A percentile compares a stretch with the other conserved stretches of the same genome.
Conservation (phyloP, 30 jellyfish, hydroid and myxozoan species). For the Nemopilema nomurai region DNA sequence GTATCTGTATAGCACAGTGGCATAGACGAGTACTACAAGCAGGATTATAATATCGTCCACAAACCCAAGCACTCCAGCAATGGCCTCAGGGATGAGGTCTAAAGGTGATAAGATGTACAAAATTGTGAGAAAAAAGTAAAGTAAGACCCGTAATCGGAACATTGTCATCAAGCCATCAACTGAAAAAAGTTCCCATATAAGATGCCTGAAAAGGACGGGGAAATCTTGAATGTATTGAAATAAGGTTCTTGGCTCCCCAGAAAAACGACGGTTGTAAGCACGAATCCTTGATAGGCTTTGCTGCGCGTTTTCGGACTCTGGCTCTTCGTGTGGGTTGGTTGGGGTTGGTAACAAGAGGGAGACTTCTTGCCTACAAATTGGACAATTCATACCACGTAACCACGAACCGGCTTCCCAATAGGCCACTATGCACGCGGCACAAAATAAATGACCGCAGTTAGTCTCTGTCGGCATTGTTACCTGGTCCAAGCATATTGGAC, state of each 20-base stretch:
- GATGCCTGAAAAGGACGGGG: constrained; percentile 92
- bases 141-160: constrained; percentile 69
- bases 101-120: constrained; percentile 72
- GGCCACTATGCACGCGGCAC: constrained; percentile 80
- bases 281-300: constrained; percentile 35
- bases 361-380: constrained; percentile 89
- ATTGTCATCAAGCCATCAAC: constrained; percentile 75
- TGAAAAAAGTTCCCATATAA: constrained; percentile 68
- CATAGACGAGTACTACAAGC: constrained; percentile 65
- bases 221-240: constrained; percentile 79
- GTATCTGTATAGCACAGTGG: constrained; percentile 79
- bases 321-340: constrained; percentile 48
- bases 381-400: constrained; percentile 84
- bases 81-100: constrained; percentile 88
- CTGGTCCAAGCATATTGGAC: constrained; percentile 86
- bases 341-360: constrained; percentile 4
- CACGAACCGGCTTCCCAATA: constrained; percentile 83
- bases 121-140: constrained; percentile 46
- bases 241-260: constrained; percentile 92
- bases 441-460: constrained; percentile 86
- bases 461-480: constrained; percentile 72
- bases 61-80: constrained; percentile 84
- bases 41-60: constrained; percentile 71
- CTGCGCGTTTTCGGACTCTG: constrained; percentile 29
- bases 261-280: constrained; percentile 74